Base-by-base conservation (phyloP, 1,140 invertebrate species). In the Drosophila sulfurigaster region DNA sequence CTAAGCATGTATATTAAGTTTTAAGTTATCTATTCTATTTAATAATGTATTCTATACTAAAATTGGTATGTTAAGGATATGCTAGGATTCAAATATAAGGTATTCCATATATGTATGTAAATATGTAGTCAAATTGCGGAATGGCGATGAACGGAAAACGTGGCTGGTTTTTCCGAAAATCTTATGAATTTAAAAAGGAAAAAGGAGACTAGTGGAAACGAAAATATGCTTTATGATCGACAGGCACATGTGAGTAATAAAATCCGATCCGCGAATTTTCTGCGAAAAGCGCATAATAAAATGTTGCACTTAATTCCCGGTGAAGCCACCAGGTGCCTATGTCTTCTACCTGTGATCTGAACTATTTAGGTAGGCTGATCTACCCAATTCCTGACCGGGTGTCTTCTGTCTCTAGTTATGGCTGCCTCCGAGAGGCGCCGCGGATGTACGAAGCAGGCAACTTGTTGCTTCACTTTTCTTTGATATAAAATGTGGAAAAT, bases 401-500 rank as follows among this genome's bases (percentile, higher is more conserved):
- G 81, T 65, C 10, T 43, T 43, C 10, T 43, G 41, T 43, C 41
- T 43, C 8, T 25, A 10, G 16, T 15, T 45, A 48, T 30, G 13
- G 11, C 32, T 65, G 35, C 41, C 49, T 38, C 11, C 30, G 25
- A 16, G 59, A 59, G 74, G 74, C 78, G 81, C 78, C 78, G 49
- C 5, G 30, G 4, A 28, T 16, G 46, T 28, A n/a, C 8, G 5
- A n/a, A 6, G 10, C 64, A 65, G 75, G 77, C 70, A 85, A 90
- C 81, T 81, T 85, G 81, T 81, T 89, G 76, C 60, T 56, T 51
- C 28, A 78, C 13, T 56, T 76, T 82, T 91, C 88, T 85, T 87
- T 91, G 88, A 91, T 91, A 91, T 85, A 75, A 79, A 79, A 75
- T 79, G 38, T 77, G 88, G 88, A 88, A 91, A 91, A 91, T 88